Evolutionary conservation across 2,888 invertebrate species (phyloP).

Genomic region (Entomobrya proxima): DNA sequence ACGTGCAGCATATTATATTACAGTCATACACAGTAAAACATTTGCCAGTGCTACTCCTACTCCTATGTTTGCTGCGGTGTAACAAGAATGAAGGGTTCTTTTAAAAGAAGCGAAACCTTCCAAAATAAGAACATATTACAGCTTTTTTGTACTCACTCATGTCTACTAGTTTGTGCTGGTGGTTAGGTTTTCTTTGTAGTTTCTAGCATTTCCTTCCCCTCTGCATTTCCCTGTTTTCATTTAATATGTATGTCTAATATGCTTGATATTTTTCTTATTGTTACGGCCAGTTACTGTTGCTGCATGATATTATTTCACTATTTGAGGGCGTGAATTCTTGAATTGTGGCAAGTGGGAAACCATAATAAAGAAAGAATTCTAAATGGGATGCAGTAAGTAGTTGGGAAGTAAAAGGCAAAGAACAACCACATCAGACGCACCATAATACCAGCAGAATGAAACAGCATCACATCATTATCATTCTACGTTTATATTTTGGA

Average conservation of each 20-base stretch:
- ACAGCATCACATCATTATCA: background rate
- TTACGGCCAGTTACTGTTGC: background rate
- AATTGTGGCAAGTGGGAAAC: conserved; percentile 55
- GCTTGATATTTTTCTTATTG: background rate
- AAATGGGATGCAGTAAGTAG: conserved; percentile 54
- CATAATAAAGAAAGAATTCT: conserved; percentile 50
- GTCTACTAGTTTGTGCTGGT: background rate
- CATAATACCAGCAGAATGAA: too few species aligned
- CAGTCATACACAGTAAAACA: background rate
- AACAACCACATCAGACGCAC: background rate
- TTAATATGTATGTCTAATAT: background rate
- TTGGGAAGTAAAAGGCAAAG: conserved; percentile 34
- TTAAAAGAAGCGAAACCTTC: background rate
- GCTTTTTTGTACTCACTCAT: conserved; percentile 9
- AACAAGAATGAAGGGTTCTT: background rate
- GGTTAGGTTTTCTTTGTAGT: background rate
- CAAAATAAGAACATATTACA: background rate
- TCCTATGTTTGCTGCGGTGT: background rate
- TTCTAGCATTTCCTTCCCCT: background rate
- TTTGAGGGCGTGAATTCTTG: conserved; percentile 52
- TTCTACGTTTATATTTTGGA: background rate
- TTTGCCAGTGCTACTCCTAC: background rate
- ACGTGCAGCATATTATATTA: background rate
- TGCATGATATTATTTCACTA: conserved; percentile 27
- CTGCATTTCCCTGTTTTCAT: background rate